Base-by-base conservation (phyloP, 2,113 vertebrate species). In the Menura novaehollandiae region DNA sequence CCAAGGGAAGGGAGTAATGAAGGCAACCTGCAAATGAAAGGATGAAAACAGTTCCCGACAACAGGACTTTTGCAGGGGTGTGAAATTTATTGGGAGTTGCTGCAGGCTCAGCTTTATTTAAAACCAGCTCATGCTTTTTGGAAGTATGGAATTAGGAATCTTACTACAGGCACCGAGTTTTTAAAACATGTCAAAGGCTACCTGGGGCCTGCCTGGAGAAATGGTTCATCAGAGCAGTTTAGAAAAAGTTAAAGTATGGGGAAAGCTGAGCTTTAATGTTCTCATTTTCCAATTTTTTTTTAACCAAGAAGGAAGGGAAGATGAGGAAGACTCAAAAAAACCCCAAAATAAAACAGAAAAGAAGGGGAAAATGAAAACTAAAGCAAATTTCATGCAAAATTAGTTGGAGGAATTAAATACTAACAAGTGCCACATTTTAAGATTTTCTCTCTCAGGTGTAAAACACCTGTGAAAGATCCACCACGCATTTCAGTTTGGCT, bases 71-170 rank as follows among this genome's bases (percentile, higher is more conserved):
- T 83, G 49, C 71, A 66, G 55, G 88, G 63, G 58, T 83, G 75
- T 88, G 83, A 60, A 93, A 86, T 93, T 92, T 85, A 83, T 58
- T 95, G 78, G 88, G 88, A 73, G 75, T 10, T 77, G 91, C 63
- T 58, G 67, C 78, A 37, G n/a, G 53, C 75, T 90, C 41, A 33
- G 94, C 55, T 49, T 86, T 93, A 37, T 82, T 94, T 66, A 39
- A 90, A 85, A 55, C 26, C 63, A 68, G 53, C 51, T 94, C 62
- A 64, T 0, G 3, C 17, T 41, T 85, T 79, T 91, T 95, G 75
- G 62, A 82, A 79, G 68, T 53, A 7, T 44, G 62, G 67, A 85
- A 85, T 88, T 64, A 73, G 85, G 46, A 83, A 28, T 19, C n/a
- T 90, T n/a, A 35, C n/a, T 53, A 2, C 22, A 75, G 53, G 41